Evolutionary conservation across 2,797 vertebrate genomes (phyloP).

Genomic region (Alca torda): DNA sequence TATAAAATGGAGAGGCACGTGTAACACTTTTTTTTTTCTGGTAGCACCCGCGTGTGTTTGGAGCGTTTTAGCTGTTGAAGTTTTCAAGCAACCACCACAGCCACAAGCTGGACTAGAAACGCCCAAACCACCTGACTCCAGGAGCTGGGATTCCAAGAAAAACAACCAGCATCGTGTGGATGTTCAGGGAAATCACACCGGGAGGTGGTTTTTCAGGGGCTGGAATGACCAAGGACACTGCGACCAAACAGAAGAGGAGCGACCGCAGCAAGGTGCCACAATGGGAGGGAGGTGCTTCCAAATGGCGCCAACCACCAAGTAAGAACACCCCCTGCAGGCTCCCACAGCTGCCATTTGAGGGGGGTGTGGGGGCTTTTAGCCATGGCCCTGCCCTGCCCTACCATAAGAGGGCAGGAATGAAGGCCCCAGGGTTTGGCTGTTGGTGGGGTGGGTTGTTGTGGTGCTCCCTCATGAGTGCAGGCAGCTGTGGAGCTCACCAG

Average conservation of each 20-base stretch:
- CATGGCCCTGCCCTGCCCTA: neutral
- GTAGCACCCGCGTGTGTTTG: rapidly evolving
- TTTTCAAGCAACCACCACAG: neutral
- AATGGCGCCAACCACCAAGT: rapidly evolving
- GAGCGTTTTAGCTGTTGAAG: neutral
- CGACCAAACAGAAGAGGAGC: rapidly evolving
- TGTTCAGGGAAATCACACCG: neutral
- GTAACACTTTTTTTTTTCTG: rapidly evolving
- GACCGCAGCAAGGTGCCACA: neutral
- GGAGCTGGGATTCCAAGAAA: neutral
- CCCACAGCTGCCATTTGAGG: neutral
- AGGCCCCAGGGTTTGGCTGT: rapidly evolving
- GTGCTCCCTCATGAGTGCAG: rapidly evolving
- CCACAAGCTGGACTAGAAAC: neutral
- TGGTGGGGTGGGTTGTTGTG: rapidly evolving
- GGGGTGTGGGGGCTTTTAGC: neutral
- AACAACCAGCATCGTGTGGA: neutral
- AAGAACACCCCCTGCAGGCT: neutral
- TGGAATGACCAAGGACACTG: rapidly evolving
- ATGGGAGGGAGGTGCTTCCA: rapidly evolving
- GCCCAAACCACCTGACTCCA: rapidly evolving
- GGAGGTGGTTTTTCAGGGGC: neutral
- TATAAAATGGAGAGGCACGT: rapidly evolving
- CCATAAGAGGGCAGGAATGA: neutral
- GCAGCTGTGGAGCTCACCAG: neutral